Evolutionary conservation across 1,140 invertebrate genomes (phyloP).

Genomic region (Drosophila oshimai): DNA sequence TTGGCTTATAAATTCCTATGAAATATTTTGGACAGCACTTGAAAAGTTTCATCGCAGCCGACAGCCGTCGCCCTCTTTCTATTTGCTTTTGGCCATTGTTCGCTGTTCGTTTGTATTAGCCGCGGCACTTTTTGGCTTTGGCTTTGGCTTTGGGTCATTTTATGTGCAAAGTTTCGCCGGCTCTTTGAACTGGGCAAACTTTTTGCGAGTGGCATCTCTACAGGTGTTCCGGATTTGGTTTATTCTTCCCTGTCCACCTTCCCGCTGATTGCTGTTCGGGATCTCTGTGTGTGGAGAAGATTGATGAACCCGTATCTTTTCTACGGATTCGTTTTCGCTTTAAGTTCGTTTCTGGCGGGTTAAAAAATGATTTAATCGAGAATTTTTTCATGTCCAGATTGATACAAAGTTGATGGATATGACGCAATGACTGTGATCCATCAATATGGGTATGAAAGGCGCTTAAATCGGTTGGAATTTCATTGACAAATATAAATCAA

Average conservation of each 20-base stretch:
- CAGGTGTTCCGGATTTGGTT: conserved; percentile 52
- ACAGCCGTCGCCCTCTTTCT: background rate
- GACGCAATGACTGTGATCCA: conserved; percentile 29
- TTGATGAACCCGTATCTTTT: conserved; percentile 55
- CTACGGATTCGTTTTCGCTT: conserved; percentile 6
- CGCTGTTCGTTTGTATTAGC: conserved; percentile 65
- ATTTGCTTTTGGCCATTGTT: conserved; percentile 47
- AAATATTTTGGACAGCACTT: conserved; percentile 76
- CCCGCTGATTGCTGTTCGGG: conserved; percentile 29
- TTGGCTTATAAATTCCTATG: conserved; percentile 75
- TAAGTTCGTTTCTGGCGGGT: conserved; percentile 19
- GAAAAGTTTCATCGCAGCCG: conserved; percentile 56
- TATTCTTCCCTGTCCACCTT: background rate
- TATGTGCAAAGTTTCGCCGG: conserved; percentile 61
- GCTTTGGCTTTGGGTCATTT: conserved; percentile 69
- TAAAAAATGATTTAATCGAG: conserved; percentile 25
- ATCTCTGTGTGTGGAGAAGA: conserved; percentile 39
- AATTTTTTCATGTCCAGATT: conserved; percentile 2
- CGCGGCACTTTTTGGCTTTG: conserved; percentile 59
- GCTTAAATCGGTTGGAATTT: background rate
- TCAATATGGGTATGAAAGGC: conserved; percentile 29
- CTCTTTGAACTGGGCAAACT: conserved; percentile 65
- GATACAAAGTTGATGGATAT: conserved; percentile 34
- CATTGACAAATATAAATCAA: background rate
- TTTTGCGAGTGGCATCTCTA: conserved; percentile 54